Percentiles rank a stretch among this genome's conserved stretches.
Conservation (phyloP, 2,113 vertebrate genomes). For the Herpetotheres cachinnans region DNA sequence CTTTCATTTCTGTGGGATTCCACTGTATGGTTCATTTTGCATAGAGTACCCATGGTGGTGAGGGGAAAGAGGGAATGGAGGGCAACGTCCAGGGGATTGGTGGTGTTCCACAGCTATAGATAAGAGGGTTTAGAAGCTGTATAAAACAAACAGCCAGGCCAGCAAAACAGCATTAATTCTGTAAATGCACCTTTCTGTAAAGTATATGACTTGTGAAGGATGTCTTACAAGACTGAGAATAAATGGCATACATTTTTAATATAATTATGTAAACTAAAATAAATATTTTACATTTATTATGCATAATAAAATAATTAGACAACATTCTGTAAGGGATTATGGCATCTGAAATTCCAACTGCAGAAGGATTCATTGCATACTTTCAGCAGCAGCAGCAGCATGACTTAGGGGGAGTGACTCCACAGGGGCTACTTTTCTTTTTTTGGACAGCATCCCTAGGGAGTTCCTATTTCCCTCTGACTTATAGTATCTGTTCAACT, state of each 20-base stretch:
- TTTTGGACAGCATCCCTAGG: constrained; percentile 55
- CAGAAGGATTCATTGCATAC: constrained; percentile 27
- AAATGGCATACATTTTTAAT: constrained; percentile 58
- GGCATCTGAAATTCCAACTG: constrained; percentile 10
- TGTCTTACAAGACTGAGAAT: constrained; percentile 44
- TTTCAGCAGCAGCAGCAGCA: not conserved
- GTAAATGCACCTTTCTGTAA: constrained; percentile 20
- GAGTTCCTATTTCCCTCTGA: constrained; percentile 60
- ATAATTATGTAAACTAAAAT: constrained; percentile 30
- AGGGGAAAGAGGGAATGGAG: not conserved
- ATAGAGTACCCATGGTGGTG: not conserved
- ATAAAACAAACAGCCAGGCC: not conserved
- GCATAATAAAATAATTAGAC: constrained; percentile 55
- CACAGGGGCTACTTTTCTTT: constrained; percentile 53
- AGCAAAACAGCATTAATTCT: constrained; percentile 46
- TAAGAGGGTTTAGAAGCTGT: not conserved
- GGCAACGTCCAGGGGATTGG: not conserved
- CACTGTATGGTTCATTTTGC: not conserved
- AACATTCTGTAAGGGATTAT: constrained; percentile 5
- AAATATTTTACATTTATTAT: constrained; percentile 66
- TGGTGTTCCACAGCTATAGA: not conserved
- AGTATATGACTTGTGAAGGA: constrained; percentile 32
- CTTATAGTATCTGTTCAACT: constrained; percentile 40
- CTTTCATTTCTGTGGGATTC: not conserved
- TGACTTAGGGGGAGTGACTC: constrained; percentile 24